Percentiles rank a stretch among this genome's conserved stretches.
phyloP scores from a whole-genome alignment of 2,113 vertebrate genomes.

The Callipepla californica region DNA sequence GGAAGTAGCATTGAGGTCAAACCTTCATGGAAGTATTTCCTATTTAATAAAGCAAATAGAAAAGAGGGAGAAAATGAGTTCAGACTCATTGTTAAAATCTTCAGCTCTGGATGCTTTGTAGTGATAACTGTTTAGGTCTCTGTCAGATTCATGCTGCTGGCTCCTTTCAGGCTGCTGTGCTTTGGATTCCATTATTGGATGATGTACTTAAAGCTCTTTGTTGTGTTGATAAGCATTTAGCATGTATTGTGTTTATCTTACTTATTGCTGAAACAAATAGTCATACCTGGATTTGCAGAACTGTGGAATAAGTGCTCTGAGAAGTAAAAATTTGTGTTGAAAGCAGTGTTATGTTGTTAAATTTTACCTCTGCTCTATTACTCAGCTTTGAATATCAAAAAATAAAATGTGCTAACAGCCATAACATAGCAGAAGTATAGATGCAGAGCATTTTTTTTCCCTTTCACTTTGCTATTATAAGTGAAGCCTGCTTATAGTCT shows the following conservation, averaged over 20 bases:
- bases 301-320: not conserved
- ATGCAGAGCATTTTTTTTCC: not conserved
- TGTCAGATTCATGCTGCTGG: not conserved
- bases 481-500: not conserved
- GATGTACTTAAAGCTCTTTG: not conserved
- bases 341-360: not conserved
- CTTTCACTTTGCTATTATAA: not conserved
- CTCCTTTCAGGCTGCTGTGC: not conserved
- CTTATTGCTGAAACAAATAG: not conserved
- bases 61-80: not conserved
- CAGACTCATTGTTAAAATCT: not conserved
- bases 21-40: not conserved
- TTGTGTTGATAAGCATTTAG: not conserved
- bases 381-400: not conserved
- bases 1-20: not conserved
- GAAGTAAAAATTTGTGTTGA: not conserved
- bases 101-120: not conserved
- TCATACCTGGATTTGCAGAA: not conserved
- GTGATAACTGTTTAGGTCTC: not conserved
- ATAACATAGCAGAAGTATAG: not conserved
- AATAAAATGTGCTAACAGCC: not conserved
- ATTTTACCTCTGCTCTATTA: not conserved
- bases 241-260: not conserved
- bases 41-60: not conserved
- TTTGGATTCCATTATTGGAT: not conserved